Evolutionary conservation across 2,113 vertebrate species (phyloP).

Genomic region (Gasterosteus aculeatus): DNA sequence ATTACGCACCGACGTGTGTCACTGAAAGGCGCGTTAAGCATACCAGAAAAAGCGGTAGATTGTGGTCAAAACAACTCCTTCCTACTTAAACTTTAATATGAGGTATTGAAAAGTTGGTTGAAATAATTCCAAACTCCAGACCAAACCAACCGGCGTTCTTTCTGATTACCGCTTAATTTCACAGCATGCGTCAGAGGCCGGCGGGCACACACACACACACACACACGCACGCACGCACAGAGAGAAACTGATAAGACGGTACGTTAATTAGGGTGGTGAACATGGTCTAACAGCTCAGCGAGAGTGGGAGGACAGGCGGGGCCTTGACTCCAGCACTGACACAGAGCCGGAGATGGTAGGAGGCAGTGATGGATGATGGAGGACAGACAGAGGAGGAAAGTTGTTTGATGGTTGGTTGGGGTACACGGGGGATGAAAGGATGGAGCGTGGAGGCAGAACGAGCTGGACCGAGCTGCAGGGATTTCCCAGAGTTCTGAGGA

Average conservation of each 20-base stretch:
- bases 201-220: conserved; percentile 24
- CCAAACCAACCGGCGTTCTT: conserved; percentile 1
- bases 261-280: conserved; percentile 81
- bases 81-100: neutral
- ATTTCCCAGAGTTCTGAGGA: conserved; percentile 45
- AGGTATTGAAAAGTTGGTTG: neutral
- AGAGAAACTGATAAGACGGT: conserved; percentile 74
- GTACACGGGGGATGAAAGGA: conserved; percentile 46
- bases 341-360: conserved; percentile 67
- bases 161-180: conserved; percentile 41
- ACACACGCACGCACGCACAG: neutral
- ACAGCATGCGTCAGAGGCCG: conserved; percentile 14
- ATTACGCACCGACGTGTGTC: neutral
- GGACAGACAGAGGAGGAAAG: conserved; percentile 71
- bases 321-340: conserved; percentile 79
- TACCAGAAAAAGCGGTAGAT: neutral
- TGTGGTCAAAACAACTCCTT: neutral
- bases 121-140: conserved; percentile 1
- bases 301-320: conserved; percentile 73
- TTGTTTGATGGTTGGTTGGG: conserved; percentile 63
- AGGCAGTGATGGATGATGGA: conserved; percentile 72
- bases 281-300: conserved; percentile 75
- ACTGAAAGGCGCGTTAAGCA: neutral
- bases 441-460: conserved; percentile 21
- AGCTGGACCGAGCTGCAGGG: conserved; percentile 38